Conservation (phyloP, 2,797 vertebrate genomes). For the Falco peregrinus region DNA sequence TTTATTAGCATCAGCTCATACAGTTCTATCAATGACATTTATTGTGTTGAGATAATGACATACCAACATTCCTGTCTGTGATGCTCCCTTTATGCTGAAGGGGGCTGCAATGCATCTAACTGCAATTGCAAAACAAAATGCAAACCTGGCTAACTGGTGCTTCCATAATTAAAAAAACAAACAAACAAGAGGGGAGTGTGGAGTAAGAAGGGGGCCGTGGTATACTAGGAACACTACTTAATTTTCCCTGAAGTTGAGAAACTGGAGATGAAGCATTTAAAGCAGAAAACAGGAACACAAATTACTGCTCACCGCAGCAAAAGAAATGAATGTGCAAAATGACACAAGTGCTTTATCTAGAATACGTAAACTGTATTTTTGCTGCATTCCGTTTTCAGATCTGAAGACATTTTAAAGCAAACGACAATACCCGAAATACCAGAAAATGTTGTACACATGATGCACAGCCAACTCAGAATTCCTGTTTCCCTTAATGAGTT, state of each 20-base stretch:
- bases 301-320: neutral
- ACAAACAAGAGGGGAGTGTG: no score
- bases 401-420: neutral
- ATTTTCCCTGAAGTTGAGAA: neutral
- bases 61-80: no score
- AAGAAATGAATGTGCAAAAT: neutral
- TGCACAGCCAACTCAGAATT: no score
- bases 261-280: no score
- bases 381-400: no score
- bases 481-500: neutral
- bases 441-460: neutral
- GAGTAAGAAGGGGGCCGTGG: no score
- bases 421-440: neutral
- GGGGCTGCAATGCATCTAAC: no score
- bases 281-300: neutral
- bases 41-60: no score
- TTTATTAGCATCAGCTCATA: no score
- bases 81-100: rapidly evolving
- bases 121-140: no score
- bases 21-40: rapidly evolving
- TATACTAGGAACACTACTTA: no score
- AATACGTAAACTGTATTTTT: neutral
- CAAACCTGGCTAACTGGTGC: neutral
- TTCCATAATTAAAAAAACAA: neutral
- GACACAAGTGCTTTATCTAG: neutral